These are phyloP conservation scores for Zophobas morio DNA, from an alignment of 1,140 invertebrate genomes.

Conservation along the genomic window DNA sequence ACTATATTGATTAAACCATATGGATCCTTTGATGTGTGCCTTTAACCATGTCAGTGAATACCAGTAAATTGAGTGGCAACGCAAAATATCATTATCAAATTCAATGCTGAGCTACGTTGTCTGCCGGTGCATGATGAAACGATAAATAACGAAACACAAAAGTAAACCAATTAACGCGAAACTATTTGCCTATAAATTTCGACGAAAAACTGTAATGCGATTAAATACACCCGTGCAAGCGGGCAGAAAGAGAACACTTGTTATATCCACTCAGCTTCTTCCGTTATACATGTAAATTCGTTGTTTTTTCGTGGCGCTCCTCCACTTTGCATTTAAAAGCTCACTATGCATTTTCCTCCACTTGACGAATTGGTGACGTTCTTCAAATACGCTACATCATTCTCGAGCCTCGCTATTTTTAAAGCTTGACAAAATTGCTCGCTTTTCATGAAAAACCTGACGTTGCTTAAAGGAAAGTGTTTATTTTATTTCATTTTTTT, in stretches of 20 bases:
- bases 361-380: slow-evolving; percentile 41
- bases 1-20: neutral
- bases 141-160: slow-evolving; percentile 8
- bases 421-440: slow-evolving; percentile 29
- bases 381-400: slow-evolving; percentile 42
- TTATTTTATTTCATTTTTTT: neutral
- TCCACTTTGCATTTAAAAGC: slow-evolving; percentile 41
- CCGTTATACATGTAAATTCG: slow-evolving; percentile 34
- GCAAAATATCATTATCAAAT: slow-evolving; percentile 23
- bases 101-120: neutral
- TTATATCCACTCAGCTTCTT: slow-evolving; percentile 25
- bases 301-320: slow-evolving; percentile 23
- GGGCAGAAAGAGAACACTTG: neutral
- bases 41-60: slow-evolving; percentile 16
- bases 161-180: slow-evolving; percentile 8
- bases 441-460: slow-evolving; percentile 20
- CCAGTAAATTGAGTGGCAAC: slow-evolving; percentile 3
- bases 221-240: slow-evolving; percentile 9
- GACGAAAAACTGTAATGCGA: slow-evolving; percentile 2
- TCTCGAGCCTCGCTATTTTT: slow-evolving; percentile 29
- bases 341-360: slow-evolving; percentile 40
- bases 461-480: slow-evolving; percentile 4
- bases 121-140: neutral
- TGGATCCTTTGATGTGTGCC: neutral
- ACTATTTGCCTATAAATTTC: slow-evolving; percentile 9